phyloP scores from a whole-genome alignment of 2,113 vertebrate species.

The Geococcyx californianus region DNA sequence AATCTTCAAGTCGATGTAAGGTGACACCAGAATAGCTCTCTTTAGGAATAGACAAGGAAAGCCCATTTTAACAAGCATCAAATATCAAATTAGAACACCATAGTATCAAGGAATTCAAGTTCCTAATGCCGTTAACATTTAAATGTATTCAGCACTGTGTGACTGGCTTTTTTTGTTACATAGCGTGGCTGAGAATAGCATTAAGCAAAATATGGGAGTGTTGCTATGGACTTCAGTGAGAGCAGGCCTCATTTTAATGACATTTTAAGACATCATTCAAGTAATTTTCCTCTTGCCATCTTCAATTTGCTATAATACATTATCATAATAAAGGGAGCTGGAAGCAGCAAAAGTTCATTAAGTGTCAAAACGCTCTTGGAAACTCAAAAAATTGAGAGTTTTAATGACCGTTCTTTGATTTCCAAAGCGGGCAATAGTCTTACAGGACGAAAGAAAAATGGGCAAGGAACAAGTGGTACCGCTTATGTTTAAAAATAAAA shows the following conservation, averaged over 20 bases:
- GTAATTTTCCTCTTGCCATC: slow-evolving; percentile 27
- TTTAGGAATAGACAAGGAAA: neutral
- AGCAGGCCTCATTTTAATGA: neutral
- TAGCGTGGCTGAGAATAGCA: neutral
- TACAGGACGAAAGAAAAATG: neutral
- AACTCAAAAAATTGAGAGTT: neutral
- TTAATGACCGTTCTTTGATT: neutral
- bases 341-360: neutral
- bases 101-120: neutral
- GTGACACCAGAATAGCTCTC: neutral
- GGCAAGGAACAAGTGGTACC: neutral
- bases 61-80: neutral
- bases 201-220: neutral
- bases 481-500: neutral
- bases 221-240: neutral
- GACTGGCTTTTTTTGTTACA: neutral
- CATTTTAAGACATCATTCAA: neutral
- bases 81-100: neutral
- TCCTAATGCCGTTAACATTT: neutral
- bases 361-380: slow-evolving; percentile 19
- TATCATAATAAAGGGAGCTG: slow-evolving; percentile 36
- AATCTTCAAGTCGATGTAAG: neutral
- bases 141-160: neutral
- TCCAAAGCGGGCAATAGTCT: neutral
- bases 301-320: slow-evolving; percentile 7